These are phyloP conservation scores for Anseranas semipalmata DNA, from an alignment of 2,113 vertebrate species.

Conservation along the genomic window DNA sequence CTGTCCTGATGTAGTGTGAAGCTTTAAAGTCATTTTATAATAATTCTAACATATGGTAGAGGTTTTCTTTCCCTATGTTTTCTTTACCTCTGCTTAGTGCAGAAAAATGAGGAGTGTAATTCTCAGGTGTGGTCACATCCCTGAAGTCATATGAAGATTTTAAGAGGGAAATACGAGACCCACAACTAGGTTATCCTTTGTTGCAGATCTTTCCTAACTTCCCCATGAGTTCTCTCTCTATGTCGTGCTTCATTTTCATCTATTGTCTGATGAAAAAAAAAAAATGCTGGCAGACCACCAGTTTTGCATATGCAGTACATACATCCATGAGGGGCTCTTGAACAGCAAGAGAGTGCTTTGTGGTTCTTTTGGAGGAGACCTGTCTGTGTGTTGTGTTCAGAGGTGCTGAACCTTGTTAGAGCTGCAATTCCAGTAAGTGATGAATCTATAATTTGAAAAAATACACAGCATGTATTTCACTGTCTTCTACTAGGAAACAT, in stretches of 20 bases:
- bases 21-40: background rate
- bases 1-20: background rate
- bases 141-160: background rate
- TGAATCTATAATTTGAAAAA: background rate
- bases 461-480: background rate
- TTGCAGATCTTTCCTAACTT: background rate
- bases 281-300: background rate
- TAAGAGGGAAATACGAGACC: background rate
- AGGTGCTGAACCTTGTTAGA: background rate
- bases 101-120: background rate
- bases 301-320: background rate
- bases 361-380: background rate
- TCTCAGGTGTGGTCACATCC: background rate
- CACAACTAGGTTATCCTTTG: background rate
- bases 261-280: background rate
- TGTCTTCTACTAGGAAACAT: background rate
- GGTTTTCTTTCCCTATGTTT: background rate
- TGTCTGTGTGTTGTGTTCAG: background rate
- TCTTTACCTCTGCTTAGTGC: background rate
- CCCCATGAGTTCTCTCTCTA: fast-evolving
- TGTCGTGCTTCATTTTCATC: background rate
- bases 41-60: background rate
- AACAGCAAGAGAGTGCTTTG: background rate
- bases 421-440: background rate
- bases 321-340: background rate